Evolutionary conservation across 2,888 invertebrate species (phyloP), one percentile per base, ranked within the genome.

Genomic region (Mythimna loreyi): DNA sequence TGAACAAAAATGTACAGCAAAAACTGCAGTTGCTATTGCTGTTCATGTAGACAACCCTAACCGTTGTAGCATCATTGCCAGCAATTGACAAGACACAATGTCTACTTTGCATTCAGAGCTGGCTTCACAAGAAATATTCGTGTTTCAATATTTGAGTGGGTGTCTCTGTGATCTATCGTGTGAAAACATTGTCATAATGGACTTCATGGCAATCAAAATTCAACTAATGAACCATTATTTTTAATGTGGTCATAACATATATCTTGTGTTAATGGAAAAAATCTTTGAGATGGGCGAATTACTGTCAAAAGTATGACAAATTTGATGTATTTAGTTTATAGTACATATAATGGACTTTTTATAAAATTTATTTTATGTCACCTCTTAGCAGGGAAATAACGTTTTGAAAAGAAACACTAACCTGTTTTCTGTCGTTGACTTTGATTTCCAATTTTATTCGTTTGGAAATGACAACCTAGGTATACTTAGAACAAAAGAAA

Each of bases 81-180:
- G n/a, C 62, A 55, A 71, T 50, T 67, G 74, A 69, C 60, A 66
- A 64, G 60, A 77, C 58, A 83, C 75, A 83, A 79, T 77, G 70
- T 72, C 76, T 83, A 65, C 62, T 83, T 83, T 62, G 65, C 80
- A 83, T 83, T 72, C 73, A 43, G 36, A 69, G 56, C 67, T 16
- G 60, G 56, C 23, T 28, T 50, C 28, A 45, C 59, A n/a, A 65
- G 59, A 67, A 57, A 76, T 76, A 75, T 73, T 67, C 47, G 21
- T 69, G 62, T 72, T 69, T 52, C 71, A 68, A 78, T 65, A 56
- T 55, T 49, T 55, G 61, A 53, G 64, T 77, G 64, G 72, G 72
- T 52, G 77, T 55, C 49, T 33, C 36, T 56, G 11, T 52, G 61
- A 73, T 66, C 43, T 49, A 68, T 63, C 73, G 62, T 76, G 68